Conservation (phyloP, 1,140 invertebrate species). For the Diabrotica undecimpunctata region DNA sequence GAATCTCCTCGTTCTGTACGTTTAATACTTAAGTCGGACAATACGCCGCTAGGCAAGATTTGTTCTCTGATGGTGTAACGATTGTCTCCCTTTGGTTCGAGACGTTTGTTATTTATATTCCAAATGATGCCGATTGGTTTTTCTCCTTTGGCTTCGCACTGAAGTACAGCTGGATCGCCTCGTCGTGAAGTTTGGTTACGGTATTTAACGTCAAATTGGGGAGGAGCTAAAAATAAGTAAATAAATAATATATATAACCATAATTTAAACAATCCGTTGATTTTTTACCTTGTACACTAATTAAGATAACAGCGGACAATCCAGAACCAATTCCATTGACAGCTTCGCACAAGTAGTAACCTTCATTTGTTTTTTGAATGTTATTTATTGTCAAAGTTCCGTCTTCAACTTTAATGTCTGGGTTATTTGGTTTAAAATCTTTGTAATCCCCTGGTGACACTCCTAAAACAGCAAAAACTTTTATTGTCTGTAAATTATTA, state of each 20-base stretch:
- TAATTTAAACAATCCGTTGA: too few relatives aligned
- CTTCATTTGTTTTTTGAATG: conserved; percentile 89
- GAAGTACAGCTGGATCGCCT: conserved; percentile 86
- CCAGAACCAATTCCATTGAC: conserved; percentile 94
- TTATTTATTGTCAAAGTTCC: conserved; percentile 84
- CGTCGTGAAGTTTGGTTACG: conserved; percentile 84
- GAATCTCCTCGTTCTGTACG: conserved; percentile 86
- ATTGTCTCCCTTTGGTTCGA: conserved; percentile 81
- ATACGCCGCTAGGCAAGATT: conserved; percentile 78
- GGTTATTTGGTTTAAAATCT: conserved; percentile 84
- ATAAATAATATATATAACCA: too few relatives aligned
- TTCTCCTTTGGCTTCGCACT: conserved; percentile 95
- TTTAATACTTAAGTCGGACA: conserved; percentile 86
- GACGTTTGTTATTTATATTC: conserved; percentile 91
- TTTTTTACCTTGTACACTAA: conserved; percentile 82
- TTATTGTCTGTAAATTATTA: too few relatives aligned
- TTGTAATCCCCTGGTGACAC: conserved; percentile 88
- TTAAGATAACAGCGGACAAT: conserved; percentile 85
- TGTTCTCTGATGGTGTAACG: conserved; percentile 86
- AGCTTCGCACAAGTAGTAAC: conserved; percentile 93
- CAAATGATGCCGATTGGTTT: conserved; percentile 94
- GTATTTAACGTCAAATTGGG: conserved; percentile 89
- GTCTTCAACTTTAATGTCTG: conserved; percentile 85
- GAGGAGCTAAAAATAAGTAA: conserved; percentile 67
- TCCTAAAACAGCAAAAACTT: conserved; percentile 56